Percentiles rank a stretch among this genome's conserved stretches.
These are phyloP conservation scores for Archilochus colubris DNA, from an alignment of 2,113 vertebrate genomes.

Conservation along the genomic window DNA sequence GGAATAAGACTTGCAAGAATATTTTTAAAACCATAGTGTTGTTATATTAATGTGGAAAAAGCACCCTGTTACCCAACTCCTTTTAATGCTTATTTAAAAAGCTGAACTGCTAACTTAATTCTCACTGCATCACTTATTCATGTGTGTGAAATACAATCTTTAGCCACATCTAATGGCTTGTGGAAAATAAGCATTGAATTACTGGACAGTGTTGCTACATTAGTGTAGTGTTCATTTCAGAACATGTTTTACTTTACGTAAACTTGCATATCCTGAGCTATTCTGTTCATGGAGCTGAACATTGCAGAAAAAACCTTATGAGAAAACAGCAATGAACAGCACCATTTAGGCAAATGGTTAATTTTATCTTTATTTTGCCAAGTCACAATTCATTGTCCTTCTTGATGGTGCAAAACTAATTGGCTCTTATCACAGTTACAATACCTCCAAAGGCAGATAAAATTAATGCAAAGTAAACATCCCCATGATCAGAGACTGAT, in stretches of 20 bases:
- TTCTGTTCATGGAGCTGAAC: conserved; percentile 74
- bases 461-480: conserved; percentile 78
- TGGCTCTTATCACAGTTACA: conserved; percentile 71
- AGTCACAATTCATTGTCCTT: conserved; percentile 76
- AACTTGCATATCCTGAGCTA: conserved; percentile 35
- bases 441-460: conserved; percentile 76
- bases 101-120: neutral
- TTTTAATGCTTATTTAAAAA: neutral
- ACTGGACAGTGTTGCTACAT: conserved; percentile 31
- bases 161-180: conserved; percentile 45
- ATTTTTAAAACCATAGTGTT: neutral
- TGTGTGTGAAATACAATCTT: conserved; percentile 61
- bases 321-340: conserved; percentile 63
- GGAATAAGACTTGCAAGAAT: neutral
- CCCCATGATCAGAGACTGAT: conserved; percentile 58
- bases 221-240: conserved; percentile 41
- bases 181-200: conserved; percentile 72
- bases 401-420: conserved; percentile 79
- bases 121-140: conserved; percentile 43
- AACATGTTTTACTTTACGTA: conserved; percentile 26
- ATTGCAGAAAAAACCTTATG: conserved; percentile 33
- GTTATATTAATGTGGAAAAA: neutral
- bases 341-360: conserved; percentile 68
- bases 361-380: conserved; percentile 78
- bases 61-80: neutral